Evolutionary conservation across 1,140 invertebrate genomes (phyloP), one percentile per base, ranked within the genome.

Genomic region (Pinna nobilis): DNA sequence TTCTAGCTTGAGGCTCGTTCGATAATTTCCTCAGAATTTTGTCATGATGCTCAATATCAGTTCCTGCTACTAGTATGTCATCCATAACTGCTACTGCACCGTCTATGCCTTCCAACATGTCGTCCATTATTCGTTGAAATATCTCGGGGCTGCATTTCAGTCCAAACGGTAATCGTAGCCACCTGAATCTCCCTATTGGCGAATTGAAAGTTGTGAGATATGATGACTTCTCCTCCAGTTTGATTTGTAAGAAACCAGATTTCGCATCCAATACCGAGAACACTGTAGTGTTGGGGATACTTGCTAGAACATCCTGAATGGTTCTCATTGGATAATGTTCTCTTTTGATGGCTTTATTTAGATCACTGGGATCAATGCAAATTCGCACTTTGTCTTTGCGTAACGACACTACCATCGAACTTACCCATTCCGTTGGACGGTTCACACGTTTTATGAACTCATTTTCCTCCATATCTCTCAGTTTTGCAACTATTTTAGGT

Each of bases 51-150:
- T 67, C 66, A 0, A 70, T 41, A 25, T 57, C 30, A 23, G 13
- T 33, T 5, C 74, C 77, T 33, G 41, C 64, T 20, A 76, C 57
- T 2, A 76, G 50, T 23, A 69, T 70, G 70, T 89, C 87, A 77
- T 90, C 88, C 15, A 86, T 75, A 60, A 86, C 84, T 3, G 85
- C 57, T n/a, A 47, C 30, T n/a, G 63, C 60, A 49, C 66, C 66
- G 1, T 37, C 7, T 18, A 80, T 64, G 76, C 81, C 84, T 25
- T 69, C 9, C 25, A 90, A 63, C 32, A 86, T 53, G 41, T 61
- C 66, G 1, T 37, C 7, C 76, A 85, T 86, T 37, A 74, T 65
- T 41, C 76, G 67, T 59, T 88, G 82, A 75, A 86, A 90, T 5
- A 85, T 77, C 63, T 88, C 87, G 3, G 74, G 76, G 1, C 57